Conservation (phyloP, 2,113 vertebrate species). For the Gopherus flavomarginatus region DNA sequence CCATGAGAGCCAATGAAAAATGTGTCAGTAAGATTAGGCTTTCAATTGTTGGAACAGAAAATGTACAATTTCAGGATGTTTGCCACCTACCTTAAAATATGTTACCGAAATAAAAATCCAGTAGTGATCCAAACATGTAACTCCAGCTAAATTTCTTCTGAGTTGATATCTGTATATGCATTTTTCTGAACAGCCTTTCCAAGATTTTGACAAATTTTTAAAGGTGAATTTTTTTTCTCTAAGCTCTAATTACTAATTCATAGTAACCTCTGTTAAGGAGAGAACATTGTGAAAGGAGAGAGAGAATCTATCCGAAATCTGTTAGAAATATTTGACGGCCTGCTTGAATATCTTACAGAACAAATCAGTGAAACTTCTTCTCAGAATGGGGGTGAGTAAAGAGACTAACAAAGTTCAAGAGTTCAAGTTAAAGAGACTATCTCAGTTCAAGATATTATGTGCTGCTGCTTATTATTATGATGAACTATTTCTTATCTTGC, state of each 20-base stretch:
- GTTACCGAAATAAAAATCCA: fast-evolving
- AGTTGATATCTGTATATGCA: not conserved
- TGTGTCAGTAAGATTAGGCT: not conserved
- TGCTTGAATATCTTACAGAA: conserved; percentile 95
- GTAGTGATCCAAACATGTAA: not conserved
- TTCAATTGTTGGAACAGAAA: not conserved
- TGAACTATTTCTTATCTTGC: not conserved
- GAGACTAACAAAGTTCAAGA: not conserved
- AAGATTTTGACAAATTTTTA: not conserved
- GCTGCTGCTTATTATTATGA: not conserved
- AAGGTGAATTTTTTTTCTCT: not conserved
- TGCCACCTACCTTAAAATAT: not conserved
- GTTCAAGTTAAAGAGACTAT: too few species aligned
- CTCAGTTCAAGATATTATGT: not conserved
- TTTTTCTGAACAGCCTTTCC: not conserved
- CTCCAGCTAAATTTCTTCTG: not conserved
- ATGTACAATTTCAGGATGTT: not conserved
- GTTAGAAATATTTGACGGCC: conserved; percentile 96
- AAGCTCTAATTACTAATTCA: not conserved
- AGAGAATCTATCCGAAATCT: conserved; percentile 92
- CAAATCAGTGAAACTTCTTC: conserved; percentile 85
- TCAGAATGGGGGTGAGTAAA: conserved; percentile 80
- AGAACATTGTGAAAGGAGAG: conserved; percentile 93
- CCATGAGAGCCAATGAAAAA: not conserved
- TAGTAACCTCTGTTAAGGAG: conserved; percentile 81